phyloP scores from a whole-genome alignment of 1,140 invertebrate genomes.

The Metaphire vulgaris region DNA sequence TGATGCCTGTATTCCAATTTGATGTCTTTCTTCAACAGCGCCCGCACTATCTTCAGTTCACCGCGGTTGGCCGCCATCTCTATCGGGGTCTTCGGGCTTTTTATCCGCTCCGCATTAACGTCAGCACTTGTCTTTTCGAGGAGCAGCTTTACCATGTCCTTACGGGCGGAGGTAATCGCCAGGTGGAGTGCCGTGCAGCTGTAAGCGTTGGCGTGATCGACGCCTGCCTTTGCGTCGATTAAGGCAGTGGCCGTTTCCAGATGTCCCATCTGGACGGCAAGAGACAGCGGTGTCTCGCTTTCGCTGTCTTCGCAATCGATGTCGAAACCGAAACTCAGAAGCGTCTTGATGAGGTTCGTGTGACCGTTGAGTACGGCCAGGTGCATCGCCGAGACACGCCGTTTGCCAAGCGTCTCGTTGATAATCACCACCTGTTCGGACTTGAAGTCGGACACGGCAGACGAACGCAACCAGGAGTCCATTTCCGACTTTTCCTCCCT shows the following conservation, averaged over 20 bases:
- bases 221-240: not conserved
- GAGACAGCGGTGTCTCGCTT: conserved; percentile 11
- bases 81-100: conserved; percentile 14
- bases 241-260: conserved; percentile 3
- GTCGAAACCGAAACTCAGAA: conserved; percentile 1
- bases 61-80: conserved; percentile 34
- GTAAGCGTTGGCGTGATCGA: conserved; percentile 3
- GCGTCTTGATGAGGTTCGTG: not conserved
- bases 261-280: conserved; percentile 14
- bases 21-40: not conserved
- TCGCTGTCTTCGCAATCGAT: conserved; percentile 15
- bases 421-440: not conserved
- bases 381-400: conserved; percentile 7
- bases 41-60: not conserved
- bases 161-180: conserved; percentile 1
- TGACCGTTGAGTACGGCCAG: conserved; percentile 15
- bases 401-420: not conserved
- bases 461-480: no score
- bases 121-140: conserved; percentile 7
- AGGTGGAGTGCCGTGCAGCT: conserved; percentile 4
- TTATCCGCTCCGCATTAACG: conserved; percentile 13
- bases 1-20: conserved; percentile 8
- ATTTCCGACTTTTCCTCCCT: no score
- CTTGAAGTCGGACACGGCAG: conserved; percentile 1
- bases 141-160: conserved; percentile 13